Evolutionary conservation across 2,797 vertebrate genomes (phyloP).

Genomic region (Spea hammondii): DNA sequence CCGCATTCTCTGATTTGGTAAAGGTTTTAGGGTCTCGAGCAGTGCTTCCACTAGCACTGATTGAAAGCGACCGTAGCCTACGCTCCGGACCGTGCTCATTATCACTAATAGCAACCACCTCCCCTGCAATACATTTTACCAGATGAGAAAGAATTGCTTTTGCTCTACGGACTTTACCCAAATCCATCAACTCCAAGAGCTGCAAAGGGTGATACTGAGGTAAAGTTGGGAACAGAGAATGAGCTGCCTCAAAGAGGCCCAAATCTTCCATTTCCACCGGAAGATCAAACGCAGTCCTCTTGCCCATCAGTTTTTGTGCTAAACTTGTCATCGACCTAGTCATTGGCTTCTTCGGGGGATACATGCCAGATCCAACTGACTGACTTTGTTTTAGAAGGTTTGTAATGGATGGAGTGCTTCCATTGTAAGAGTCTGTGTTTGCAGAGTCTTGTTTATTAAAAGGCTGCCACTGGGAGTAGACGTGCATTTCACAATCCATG

Average conservation of each 20-base stretch:
- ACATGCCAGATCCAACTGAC: slow-evolving; percentile 68
- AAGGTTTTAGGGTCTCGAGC: slow-evolving; percentile 86
- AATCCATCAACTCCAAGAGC: slow-evolving; percentile 94
- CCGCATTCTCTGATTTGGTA: slow-evolving; percentile 77
- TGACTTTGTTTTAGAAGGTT: slow-evolving; percentile 80
- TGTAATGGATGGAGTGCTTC: slow-evolving; percentile 79
- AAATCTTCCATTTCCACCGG: slow-evolving; percentile 90
- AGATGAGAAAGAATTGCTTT: slow-evolving; percentile 96
- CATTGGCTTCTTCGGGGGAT: slow-evolving; percentile 78
- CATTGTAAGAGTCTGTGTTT: slow-evolving; percentile 70
- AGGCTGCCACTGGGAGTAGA: slow-evolving; percentile 97
- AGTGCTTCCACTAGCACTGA: slow-evolving; percentile 91
- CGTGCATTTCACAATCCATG: slow-evolving; percentile 99
- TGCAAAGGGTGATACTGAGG: slow-evolving; percentile 97
- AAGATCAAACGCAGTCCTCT: slow-evolving; percentile 82
- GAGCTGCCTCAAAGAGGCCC: slow-evolving; percentile 95
- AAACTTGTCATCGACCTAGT: slow-evolving; percentile 93
- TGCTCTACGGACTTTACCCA: slow-evolving; percentile 90
- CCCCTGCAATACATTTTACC: slow-evolving; percentile 95
- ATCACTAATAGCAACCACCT: slow-evolving; percentile 86
- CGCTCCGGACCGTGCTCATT: slow-evolving; percentile 74
- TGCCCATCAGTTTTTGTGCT: slow-evolving; percentile 94
- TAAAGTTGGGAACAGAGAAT: slow-evolving; percentile 88
- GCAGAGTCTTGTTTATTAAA: slow-evolving; percentile 66
- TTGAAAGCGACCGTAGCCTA: slow-evolving; percentile 84